A percentile compares a stretch with the other conserved stretches of the same genome.
These are phyloP conservation scores for Limnephilus lunatus DNA, from an alignment of 2,888 invertebrate genomes.

Conservation along the genomic window DNA sequence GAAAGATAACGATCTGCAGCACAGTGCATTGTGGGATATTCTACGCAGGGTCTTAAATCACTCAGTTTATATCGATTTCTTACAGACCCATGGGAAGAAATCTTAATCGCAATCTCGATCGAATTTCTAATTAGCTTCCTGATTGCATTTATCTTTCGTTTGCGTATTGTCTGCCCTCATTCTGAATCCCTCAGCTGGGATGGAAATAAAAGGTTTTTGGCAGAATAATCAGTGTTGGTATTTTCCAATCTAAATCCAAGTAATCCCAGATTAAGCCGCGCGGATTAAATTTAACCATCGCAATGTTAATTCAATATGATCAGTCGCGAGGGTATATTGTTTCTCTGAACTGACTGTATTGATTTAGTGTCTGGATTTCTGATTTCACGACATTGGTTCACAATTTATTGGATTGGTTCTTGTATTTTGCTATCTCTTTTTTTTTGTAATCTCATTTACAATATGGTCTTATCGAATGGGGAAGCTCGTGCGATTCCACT, in stretches of 20 bases:
- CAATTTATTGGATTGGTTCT: not conserved
- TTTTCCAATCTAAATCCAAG: constrained; percentile 16
- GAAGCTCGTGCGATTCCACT: too few species aligned
- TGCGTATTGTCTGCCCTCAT: not conserved
- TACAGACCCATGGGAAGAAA: too few species aligned
- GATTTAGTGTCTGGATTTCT: not conserved
- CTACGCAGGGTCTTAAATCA: too few species aligned
- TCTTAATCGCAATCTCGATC: not conserved
- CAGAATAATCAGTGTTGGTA: not conserved
- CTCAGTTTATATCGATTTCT: too few species aligned
- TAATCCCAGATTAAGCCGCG: constrained; percentile 31
- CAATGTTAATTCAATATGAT: not conserved
- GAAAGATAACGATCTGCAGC: too few species aligned
- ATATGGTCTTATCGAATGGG: too few species aligned
- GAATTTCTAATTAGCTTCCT: constrained; percentile 21
- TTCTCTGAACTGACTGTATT: not conserved
- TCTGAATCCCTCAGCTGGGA: not conserved
- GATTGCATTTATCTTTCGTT: not conserved
- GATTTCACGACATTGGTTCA: not conserved
- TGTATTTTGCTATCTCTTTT: too few species aligned
- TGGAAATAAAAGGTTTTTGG: constrained; percentile 15
- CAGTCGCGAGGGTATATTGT: not conserved
- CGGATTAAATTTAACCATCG: constrained; percentile 3
- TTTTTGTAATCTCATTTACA: too few species aligned
- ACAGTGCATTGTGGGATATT: too few species aligned